These are phyloP conservation scores for Erebia palarica DNA, from an alignment of 2,888 invertebrate genomes.

Conservation along the genomic window DNA sequence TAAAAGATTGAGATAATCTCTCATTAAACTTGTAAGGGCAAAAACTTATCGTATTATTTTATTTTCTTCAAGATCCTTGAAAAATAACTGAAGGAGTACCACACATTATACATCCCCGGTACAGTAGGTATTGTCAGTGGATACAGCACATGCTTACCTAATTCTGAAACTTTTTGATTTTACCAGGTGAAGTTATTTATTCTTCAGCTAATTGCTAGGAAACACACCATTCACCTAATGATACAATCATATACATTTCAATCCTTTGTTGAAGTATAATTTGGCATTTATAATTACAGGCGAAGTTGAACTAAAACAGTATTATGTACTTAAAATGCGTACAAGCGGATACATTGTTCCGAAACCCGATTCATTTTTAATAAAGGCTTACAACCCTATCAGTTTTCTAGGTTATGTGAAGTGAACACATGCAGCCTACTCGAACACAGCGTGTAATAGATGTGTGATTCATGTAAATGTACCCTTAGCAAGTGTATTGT, in stretches of 20 bases:
- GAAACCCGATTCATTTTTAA: slow-evolving; percentile 51
- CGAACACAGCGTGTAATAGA: slow-evolving; percentile 71
- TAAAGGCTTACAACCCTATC: slow-evolving; percentile 63
- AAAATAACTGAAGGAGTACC: no score
- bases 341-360: slow-evolving; percentile 10
- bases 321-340: slow-evolving; percentile 1
- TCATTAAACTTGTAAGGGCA: no score
- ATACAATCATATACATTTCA: slow-evolving; percentile 5
- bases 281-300: slow-evolving; percentile 21
- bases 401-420: slow-evolving; percentile 71
- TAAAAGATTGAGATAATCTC: no score
- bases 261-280: slow-evolving; percentile 1
- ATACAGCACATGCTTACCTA: no score
- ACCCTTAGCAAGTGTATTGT: slow-evolving; percentile 77
- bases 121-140: background rate
- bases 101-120: background rate
- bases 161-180: background rate
- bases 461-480: slow-evolving; percentile 80
- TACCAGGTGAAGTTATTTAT: background rate
- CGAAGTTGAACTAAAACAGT: background rate
- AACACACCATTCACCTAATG: background rate
- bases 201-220: background rate
- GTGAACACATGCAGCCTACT: slow-evolving; percentile 71
- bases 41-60: no score
- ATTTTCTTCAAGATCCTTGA: no score